Conservation (phyloP, 2,888 invertebrate genomes). For the Drosophila diplacantha region DNA sequence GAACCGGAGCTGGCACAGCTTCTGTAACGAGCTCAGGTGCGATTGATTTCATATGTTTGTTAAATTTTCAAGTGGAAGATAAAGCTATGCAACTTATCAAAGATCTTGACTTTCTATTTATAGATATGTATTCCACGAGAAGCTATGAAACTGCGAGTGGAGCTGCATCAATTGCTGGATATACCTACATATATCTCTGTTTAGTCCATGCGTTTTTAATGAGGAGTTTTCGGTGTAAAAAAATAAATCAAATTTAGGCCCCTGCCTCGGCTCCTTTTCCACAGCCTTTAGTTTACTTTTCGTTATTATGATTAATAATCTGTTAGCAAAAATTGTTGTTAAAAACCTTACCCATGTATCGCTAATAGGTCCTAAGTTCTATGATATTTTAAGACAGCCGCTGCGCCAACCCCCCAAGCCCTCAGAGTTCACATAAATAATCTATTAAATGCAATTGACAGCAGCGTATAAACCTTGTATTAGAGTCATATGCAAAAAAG, state of each 20-base stretch:
- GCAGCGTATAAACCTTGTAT: conserved; percentile 49
- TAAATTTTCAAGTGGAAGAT: background rate
- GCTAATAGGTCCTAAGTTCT: conserved; percentile 45
- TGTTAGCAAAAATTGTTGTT: conserved; percentile 64
- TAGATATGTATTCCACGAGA: conserved; percentile 23
- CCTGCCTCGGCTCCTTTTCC: conserved; percentile 25
- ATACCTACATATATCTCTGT: conserved; percentile 47
- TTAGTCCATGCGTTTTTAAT: conserved; percentile 15
- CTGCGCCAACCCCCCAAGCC: conserved; percentile 10
- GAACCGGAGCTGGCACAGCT: conserved; percentile 27
- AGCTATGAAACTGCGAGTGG: conserved; percentile 32
- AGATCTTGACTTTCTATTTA: conserved; percentile 1
- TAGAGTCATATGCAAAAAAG: conserved; percentile 43
- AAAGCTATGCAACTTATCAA: background rate
- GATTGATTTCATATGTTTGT: background rate
- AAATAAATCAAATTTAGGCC: conserved; percentile 12
- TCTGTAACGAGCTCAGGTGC: conserved; percentile 31
- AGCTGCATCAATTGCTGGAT: conserved; percentile 51
- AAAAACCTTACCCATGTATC: conserved; percentile 19
- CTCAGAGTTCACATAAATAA: conserved; percentile 10
- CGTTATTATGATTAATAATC: conserved; percentile 24
- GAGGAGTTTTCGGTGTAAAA: conserved; percentile 28
- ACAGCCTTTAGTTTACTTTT: conserved; percentile 26
- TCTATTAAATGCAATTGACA: conserved; percentile 15
- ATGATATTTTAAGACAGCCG: conserved; percentile 52